phyloP scores from a whole-genome alignment of 2,113 vertebrate genomes.

The Pangasianodon hypophthalmus region DNA sequence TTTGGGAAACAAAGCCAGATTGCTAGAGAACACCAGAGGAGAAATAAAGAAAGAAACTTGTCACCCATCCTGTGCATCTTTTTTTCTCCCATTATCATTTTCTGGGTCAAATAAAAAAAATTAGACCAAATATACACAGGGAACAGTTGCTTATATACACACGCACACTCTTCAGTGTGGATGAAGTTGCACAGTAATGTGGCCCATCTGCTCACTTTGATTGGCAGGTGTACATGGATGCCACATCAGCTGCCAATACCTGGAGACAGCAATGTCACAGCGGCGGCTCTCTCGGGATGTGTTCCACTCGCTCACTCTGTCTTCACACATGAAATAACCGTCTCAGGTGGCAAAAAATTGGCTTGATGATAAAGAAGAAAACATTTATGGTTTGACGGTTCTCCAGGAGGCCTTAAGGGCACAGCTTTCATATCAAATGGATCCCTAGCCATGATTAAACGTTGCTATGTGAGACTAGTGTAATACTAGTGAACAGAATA shows the following conservation, averaged over 20 bases:
- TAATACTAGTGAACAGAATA: constrained; percentile 48
- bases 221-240: constrained; percentile 75
- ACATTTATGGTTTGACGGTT: constrained; percentile 67
- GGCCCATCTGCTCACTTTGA: constrained; percentile 69
- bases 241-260: constrained; percentile 75
- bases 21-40: not conserved
- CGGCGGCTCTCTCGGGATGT: constrained; percentile 73
- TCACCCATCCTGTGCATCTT: not conserved
- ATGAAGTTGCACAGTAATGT: constrained; percentile 34
- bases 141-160: constrained; percentile 10
- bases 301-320: constrained; percentile 67
- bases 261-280: constrained; percentile 75
- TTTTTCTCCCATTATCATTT: constrained; percentile 5
- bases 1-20: constrained; percentile 15
- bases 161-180: constrained; percentile 14
- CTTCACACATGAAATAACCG: constrained; percentile 76
- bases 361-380: constrained; percentile 77
- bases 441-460: constrained; percentile 59
- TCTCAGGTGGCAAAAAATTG: constrained; percentile 77
- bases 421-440: constrained; percentile 77
- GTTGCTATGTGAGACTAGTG: constrained; percentile 51
- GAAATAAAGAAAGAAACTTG: constrained; percentile 4
- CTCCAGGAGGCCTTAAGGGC: constrained; percentile 70
- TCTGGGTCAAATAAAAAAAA: not conserved
- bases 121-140: not conserved